Evolutionary conservation across 2,113 vertebrate genomes (phyloP), one percentile per base, ranked within the genome.

Genomic region (Emberiza fucata): DNA sequence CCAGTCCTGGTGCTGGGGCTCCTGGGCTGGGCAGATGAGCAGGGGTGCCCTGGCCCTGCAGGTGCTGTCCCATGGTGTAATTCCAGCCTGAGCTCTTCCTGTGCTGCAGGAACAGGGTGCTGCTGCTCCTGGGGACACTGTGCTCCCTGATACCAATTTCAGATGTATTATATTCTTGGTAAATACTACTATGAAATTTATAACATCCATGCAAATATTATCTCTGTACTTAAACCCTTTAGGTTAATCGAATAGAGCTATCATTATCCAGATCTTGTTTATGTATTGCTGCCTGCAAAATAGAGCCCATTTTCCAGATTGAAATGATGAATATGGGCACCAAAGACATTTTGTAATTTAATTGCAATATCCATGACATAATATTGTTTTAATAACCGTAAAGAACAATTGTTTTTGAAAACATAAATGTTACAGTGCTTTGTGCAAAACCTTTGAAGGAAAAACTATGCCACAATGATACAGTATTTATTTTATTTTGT

Each of bases 31-130:
- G 0, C 1, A n/a, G 60, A 3, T 0, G 8, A 3, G 51, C 61
- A 21, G 53, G 0, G 24, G 19, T 65, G 28, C 22, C 44, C 47
- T 5, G 5, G 13, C 9, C 25, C 28, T 0, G 0, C 2, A 0
- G 4, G 10, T 3, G 25, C 3, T 12, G 51, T 19, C 33, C 68
- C 35, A 4, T 0, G 42, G 44, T 2, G 2, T 4, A 10, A 18
- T 0, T 9, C 9, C 80, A 64, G 39, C 23, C 40, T 2, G 13
- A 25, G 33, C 40, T 31, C n/a, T 8, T 13, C 48, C 63, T 22
- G 39, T 44, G 54, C 51, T n/a, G 20, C 54, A 56, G 54, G 31
- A 54, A 9, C 31, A 1, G 3, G 50, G n/a, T 1, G 3, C 12
- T n/a, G 33, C 60, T 63, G 51, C 33, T 45, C 47, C 76, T 28